Percentiles rank a stretch among this genome's conserved stretches.
phyloP scores from a whole-genome alignment of 2,797 vertebrate genomes.

The Phylloscopus collybita region DNA sequence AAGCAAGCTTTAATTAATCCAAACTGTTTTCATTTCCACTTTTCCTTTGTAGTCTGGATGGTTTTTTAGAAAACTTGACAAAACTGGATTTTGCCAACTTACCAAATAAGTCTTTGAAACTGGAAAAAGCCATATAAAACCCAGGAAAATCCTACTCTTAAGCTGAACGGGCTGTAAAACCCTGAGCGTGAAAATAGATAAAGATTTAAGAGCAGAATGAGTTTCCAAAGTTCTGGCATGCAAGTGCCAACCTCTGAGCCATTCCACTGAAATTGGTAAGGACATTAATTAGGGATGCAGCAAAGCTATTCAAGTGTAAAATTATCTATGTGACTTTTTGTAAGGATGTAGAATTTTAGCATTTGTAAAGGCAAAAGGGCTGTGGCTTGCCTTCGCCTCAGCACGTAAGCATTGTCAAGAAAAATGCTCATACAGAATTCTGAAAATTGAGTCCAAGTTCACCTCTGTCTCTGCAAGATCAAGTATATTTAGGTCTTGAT shows the following conservation, averaged over 20 bases:
- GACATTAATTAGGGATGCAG: not conserved
- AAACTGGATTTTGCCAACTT: not conserved
- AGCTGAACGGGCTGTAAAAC: not conserved
- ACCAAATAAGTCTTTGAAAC: not conserved
- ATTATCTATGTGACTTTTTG: not conserved
- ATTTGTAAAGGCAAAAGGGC: not conserved
- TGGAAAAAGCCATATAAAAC: not conserved
- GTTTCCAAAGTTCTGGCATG: not conserved
- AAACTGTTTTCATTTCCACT: not conserved
- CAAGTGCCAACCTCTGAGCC: not conserved
- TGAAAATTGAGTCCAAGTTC: not conserved
- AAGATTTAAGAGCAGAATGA: not conserved
- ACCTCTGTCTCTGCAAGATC: not conserved
- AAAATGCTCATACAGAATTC: not conserved
- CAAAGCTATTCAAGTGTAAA: not conserved
- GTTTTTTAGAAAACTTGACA: not conserved
- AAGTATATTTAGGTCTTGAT: not conserved
- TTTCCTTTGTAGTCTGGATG: not conserved
- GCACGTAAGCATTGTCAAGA: not conserved
- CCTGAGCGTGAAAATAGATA: not conserved
- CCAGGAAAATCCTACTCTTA: not conserved
- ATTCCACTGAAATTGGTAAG: not conserved
- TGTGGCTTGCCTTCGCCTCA: not conserved
- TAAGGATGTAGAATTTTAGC: not conserved
- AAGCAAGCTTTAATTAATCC: not conserved